A percentile compares a stretch with the other conserved stretches of the same genome.
These are phyloP conservation scores for Crocallis elinguaria DNA, from an alignment of 2,888 invertebrate species.

Conservation along the genomic window DNA sequence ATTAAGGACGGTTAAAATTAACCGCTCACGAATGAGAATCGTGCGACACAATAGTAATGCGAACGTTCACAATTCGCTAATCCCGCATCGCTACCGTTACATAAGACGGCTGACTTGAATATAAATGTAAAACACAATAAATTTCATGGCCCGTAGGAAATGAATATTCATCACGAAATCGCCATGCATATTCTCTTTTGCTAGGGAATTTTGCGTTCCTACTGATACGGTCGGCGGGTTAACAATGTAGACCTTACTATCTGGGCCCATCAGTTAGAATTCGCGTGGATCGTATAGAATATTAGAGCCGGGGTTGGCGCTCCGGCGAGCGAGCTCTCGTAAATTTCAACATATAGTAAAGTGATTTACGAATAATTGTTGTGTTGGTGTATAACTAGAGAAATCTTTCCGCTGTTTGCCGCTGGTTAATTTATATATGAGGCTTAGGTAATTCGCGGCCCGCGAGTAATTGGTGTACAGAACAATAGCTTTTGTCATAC, in stretches of 20 bases:
- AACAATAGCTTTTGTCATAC: constrained; percentile 85
- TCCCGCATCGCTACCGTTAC: constrained; percentile 83
- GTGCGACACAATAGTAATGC: constrained; percentile 74
- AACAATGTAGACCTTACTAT: constrained; percentile 70
- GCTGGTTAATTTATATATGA: constrained; percentile 84
- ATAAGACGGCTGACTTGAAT: constrained; percentile 84
- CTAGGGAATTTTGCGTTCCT: constrained; percentile 76
- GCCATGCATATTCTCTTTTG: constrained; percentile 84
- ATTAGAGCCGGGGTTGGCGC: constrained; percentile 68
- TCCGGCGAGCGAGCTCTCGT: constrained; percentile 71
- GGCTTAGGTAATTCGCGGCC: constrained; percentile 84
- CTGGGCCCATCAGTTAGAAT: constrained; percentile 60
- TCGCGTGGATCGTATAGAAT: constrained; percentile 51
- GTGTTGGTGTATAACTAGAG: constrained; percentile 84
- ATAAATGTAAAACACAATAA: constrained; percentile 85
- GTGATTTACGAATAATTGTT: constrained; percentile 86
- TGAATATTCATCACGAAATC: constrained; percentile 85
- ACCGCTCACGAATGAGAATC: constrained; percentile 68
- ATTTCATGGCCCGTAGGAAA: constrained; percentile 85
- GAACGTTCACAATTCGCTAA: constrained; percentile 83
- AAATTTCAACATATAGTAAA: constrained; percentile 85
- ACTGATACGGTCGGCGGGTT: constrained; percentile 44
- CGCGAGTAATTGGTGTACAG: constrained; percentile 82
- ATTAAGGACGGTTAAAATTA: constrained; percentile 70
- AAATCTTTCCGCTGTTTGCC: constrained; percentile 85